phyloP scores from a whole-genome alignment of 2,113 vertebrate species.

The Dascyllus trimaculatus region DNA sequence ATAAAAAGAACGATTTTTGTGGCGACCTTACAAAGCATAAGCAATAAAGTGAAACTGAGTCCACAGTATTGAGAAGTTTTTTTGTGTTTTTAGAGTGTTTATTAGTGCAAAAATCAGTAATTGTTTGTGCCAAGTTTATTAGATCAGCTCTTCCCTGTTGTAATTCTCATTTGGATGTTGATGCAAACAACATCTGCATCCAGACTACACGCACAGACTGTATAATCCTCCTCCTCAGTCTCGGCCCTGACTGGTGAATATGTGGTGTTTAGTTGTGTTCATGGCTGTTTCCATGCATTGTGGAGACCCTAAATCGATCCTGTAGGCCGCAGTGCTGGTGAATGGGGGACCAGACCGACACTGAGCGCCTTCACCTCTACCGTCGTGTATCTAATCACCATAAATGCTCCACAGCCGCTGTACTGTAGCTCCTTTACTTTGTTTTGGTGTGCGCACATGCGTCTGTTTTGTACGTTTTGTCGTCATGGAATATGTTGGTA shows the following conservation, averaged over 20 bases:
- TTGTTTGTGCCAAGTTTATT: too few species aligned
- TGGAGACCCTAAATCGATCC: constrained; percentile 20
- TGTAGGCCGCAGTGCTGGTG: constrained; percentile 9
- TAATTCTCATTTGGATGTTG: too few species aligned
- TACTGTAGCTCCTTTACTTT: constrained; percentile 54
- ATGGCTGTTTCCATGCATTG: constrained; percentile 51
- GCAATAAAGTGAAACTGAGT: too few species aligned
- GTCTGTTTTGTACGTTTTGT: constrained; percentile 50
- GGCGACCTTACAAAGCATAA: too few species aligned
- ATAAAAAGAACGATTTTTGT: too few species aligned
- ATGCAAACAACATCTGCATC: background rate
- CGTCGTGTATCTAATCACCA: background rate
- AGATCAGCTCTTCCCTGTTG: too few species aligned
- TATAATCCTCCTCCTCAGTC: constrained; percentile 62
- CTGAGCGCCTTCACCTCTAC: background rate
- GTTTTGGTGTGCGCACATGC: constrained; percentile 42
- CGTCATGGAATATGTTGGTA: constrained; percentile 46
- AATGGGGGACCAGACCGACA: constrained; percentile 17
- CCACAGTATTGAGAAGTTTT: too few species aligned
- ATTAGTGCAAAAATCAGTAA: too few species aligned
- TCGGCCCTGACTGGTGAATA: constrained; percentile 22
- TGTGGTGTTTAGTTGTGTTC: constrained; percentile 25
- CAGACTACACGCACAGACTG: background rate
- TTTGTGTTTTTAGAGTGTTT: too few species aligned
- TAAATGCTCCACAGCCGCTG: constrained; percentile 44